Percentiles rank a stretch among this genome's conserved stretches.
Conservation (phyloP, 2,888 invertebrate species). For the Leptopilina syphax region DNA sequence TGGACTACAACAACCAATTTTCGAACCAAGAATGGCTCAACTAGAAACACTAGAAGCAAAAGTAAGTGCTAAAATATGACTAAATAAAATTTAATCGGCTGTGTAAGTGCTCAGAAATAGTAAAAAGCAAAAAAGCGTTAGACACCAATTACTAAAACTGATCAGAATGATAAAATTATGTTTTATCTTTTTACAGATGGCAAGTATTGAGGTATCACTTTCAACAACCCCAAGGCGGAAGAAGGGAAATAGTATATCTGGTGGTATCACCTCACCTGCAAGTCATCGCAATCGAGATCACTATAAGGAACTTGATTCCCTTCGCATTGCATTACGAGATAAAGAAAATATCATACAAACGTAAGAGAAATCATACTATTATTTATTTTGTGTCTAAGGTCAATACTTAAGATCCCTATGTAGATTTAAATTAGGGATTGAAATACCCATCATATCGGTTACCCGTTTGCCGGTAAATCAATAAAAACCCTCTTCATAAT, state of each 20-base stretch:
- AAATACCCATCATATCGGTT: too few relatives aligned
- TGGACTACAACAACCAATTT: slow-evolving; percentile 62
- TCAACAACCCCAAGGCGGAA: slow-evolving; percentile 82
- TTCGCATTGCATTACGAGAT: slow-evolving; percentile 85
- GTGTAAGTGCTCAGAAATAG: too few relatives aligned
- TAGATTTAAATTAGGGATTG: too few relatives aligned
- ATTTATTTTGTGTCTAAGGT: background rate
- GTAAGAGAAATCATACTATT: slow-evolving; percentile 70
- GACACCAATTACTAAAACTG: too few relatives aligned
- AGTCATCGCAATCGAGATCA: slow-evolving; percentile 74
- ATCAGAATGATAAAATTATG: background rate
- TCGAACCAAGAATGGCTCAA: slow-evolving; percentile 83
- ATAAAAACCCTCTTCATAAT: too few relatives aligned
- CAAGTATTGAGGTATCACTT: slow-evolving; percentile 89
- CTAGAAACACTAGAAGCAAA: slow-evolving; percentile 88
- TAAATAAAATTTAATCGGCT: too few relatives aligned
- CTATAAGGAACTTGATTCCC: slow-evolving; percentile 83
- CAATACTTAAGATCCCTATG: too few relatives aligned
- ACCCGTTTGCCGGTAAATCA: too few relatives aligned
- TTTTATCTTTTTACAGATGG: slow-evolving; percentile 81
- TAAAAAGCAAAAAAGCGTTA: too few relatives aligned
- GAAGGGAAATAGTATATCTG: slow-evolving; percentile 77
- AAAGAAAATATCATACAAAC: slow-evolving; percentile 91
- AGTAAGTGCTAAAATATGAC: slow-evolving; percentile 76
- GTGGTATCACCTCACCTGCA: slow-evolving; percentile 69